Evolutionary conservation across 2,888 invertebrate genomes (phyloP), one percentile per base, ranked within the genome.

Genomic region (Keiferia lycopersicella): DNA sequence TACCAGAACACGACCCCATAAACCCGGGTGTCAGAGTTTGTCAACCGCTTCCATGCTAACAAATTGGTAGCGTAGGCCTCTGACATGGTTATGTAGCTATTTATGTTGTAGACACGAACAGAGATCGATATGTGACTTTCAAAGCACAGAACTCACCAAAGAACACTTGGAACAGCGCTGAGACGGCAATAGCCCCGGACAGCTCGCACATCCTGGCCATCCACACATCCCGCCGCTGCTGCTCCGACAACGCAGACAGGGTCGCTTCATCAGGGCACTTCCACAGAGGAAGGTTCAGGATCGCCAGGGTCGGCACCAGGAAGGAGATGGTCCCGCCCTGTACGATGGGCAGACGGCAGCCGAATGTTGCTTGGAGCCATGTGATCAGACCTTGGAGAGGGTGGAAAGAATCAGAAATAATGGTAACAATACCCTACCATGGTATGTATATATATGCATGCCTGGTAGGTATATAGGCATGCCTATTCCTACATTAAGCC

Each of bases 301-400:
- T 95, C 2, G 96, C 95, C 65, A 96, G 84, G 0, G 96, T 96
- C 0, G 96, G 96, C 4, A 96, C 95, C 63, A 96, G 84, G 85
- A 96, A 96, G 0, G 96, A 95, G 74, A 96, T 96, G 0, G 96
- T 96, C 2, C 96, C 96, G 12, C 94, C 96, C 91, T 96, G 96
- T 0, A 96, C 95, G 64, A 96, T 94, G 2, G 96, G 96, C 68
- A 96, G 82, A 0, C 96, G 94, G 73, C 96, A 95, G 2, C 96
- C 96, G 81, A 96, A 93, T 0, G 95, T 95, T 0, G 93, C 88
- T 81, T 96, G 96, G 11, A 96, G 76, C 79, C 94, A 93, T 0
- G 96, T 96, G 48, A 96, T 94, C 2, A 96, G 84, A n/a, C 96
- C 95, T 92, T n/a, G 56, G 26, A n/a, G 56, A 11, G 48, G 48